These are phyloP conservation scores for Mellivora capensis DNA, from an alignment of 2,113 vertebrate genomes.

Conservation along the genomic window DNA sequence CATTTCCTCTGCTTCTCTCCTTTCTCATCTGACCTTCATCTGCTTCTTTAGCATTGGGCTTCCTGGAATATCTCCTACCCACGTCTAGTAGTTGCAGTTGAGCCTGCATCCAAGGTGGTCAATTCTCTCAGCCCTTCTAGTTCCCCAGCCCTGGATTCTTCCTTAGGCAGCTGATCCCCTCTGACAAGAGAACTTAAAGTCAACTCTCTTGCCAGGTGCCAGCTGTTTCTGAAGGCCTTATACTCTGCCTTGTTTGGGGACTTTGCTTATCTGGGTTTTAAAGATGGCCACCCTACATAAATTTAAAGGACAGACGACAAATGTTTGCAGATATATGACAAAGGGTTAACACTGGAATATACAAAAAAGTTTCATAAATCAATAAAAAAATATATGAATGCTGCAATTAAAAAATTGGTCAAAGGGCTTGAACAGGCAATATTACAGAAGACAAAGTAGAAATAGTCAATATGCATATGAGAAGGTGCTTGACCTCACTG, in stretches of 20 bases:
- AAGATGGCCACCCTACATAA: not conserved
- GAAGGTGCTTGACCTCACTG: constrained; percentile 51
- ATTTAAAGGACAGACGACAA: not conserved
- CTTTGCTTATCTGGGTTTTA: not conserved
- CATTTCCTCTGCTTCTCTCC: not conserved
- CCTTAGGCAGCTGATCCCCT: not conserved
- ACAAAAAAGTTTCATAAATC: constrained; percentile 43
- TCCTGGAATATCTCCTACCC: not conserved
- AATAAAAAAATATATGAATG: constrained; percentile 45
- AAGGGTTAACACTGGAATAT: constrained; percentile 5
- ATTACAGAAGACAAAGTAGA: constrained; percentile 50
- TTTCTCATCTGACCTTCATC: not conserved
- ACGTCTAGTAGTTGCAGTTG: not conserved
- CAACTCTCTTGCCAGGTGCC: not conserved
- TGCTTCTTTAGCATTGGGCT: not conserved
- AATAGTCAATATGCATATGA: constrained; percentile 42
- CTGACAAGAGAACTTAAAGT: not conserved
- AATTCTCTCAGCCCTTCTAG: not conserved
- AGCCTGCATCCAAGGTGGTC: not conserved
- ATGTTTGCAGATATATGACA: not conserved
- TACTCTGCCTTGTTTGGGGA: not conserved
- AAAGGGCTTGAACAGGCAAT: constrained; percentile 58
- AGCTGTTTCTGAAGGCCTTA: not conserved
- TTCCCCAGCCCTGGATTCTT: not conserved
- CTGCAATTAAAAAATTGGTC: constrained; percentile 46